phyloP scores from a whole-genome alignment of 1,140 invertebrate genomes.

The Saccostrea echinata region DNA sequence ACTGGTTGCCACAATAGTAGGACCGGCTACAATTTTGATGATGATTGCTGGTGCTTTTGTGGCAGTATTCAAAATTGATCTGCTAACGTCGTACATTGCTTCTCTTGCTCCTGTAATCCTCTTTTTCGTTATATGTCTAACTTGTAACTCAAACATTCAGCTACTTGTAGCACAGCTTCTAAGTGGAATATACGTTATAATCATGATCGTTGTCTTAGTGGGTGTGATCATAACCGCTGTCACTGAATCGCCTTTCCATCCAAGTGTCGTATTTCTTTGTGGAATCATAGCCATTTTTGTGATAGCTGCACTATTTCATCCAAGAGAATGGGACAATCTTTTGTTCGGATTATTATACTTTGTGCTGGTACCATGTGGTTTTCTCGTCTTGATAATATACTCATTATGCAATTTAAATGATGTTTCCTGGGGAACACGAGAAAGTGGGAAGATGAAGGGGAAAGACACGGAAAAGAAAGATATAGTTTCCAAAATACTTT shows the following conservation, averaged over 20 bases:
- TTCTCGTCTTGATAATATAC: constrained; percentile 97
- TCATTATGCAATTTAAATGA: constrained; percentile 98
- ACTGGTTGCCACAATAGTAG: constrained; percentile 75
- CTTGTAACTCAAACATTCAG: constrained; percentile 81
- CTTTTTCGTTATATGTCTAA: constrained; percentile 81
- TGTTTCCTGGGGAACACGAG: constrained; percentile 98
- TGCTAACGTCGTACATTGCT: constrained; percentile 77
- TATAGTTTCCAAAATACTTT: background rate
- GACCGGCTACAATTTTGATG: constrained; percentile 85
- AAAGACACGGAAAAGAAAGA: constrained; percentile 10
- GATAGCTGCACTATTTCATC: constrained; percentile 98
- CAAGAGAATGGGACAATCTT: constrained; percentile 98
- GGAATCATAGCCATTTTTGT: constrained; percentile 92
- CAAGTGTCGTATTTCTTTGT: constrained; percentile 95
- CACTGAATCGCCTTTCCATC: constrained; percentile 83
- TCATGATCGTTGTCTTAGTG: constrained; percentile 76
- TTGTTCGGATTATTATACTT: constrained; percentile 96
- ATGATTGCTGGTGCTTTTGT: constrained; percentile 80
- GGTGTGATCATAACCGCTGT: constrained; percentile 71
- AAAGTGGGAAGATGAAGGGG: constrained; percentile 81
- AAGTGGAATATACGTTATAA: constrained; percentile 75
- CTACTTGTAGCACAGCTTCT: constrained; percentile 87
- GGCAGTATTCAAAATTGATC: constrained; percentile 82
- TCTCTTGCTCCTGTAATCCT: constrained; percentile 80
- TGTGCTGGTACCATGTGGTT: constrained; percentile 97